phyloP scores from a whole-genome alignment of 2,888 invertebrate species.

The Xylota segnis region DNA sequence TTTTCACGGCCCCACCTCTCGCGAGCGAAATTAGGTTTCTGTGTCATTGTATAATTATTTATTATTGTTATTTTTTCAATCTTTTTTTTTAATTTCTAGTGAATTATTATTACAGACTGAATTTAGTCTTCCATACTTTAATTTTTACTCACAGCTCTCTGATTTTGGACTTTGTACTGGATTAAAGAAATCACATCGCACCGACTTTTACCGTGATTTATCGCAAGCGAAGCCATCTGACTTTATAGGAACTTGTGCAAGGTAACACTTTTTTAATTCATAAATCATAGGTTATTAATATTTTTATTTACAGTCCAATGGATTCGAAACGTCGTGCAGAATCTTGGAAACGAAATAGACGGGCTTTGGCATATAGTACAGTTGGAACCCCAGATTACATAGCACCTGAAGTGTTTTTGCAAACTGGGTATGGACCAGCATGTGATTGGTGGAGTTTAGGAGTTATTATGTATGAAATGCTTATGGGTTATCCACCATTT shows the following conservation, averaged over 20 bases:
- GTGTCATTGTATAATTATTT: too few relatives aligned
- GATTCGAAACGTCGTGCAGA: slow-evolving; percentile 99
- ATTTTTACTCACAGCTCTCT: slow-evolving; percentile 86
- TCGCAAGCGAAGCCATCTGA: slow-evolving; percentile 98
- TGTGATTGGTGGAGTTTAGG: slow-evolving; percentile 99
- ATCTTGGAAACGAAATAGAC: slow-evolving; percentile 99
- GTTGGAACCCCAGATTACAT: slow-evolving; percentile 99
- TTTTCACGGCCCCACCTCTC: too few relatives aligned
- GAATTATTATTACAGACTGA: too few relatives aligned
- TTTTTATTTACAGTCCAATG: slow-evolving; percentile 88
- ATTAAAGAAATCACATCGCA: slow-evolving; percentile 98
- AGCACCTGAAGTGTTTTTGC: slow-evolving; percentile 99
- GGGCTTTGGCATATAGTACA: slow-evolving; percentile 96
- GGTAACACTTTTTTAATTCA: slow-evolving; percentile 78
- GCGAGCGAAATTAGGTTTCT: too few relatives aligned
- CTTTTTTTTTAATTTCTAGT: too few relatives aligned
- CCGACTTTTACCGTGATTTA: slow-evolving; percentile 99
- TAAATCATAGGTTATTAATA: not conserved
- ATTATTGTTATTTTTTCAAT: too few relatives aligned
- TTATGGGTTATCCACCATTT: slow-evolving; percentile 99
- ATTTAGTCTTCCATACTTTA: not conserved
- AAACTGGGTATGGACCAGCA: slow-evolving; percentile 98
- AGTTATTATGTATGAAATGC: slow-evolving; percentile 99
- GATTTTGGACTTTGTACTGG: slow-evolving; percentile 99
- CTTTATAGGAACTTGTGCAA: slow-evolving; percentile 88